These are phyloP conservation scores for Hesperophylax magnus DNA, from an alignment of 1,140 invertebrate genomes.

Conservation along the genomic window DNA sequence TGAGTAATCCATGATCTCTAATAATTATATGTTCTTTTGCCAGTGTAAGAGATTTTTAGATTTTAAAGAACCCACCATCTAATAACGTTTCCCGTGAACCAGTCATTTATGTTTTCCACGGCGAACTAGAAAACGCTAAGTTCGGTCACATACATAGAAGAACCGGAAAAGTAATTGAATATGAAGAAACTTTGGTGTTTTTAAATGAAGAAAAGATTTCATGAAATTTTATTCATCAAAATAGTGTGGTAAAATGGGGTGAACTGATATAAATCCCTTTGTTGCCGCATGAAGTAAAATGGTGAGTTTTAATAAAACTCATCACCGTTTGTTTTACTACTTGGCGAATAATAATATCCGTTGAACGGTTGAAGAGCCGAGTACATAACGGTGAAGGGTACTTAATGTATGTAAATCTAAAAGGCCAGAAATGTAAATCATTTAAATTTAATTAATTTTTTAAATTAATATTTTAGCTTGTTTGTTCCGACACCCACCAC, in stretches of 20 bases:
- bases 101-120: too few species aligned
- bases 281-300: background rate
- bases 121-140: too few species aligned
- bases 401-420: conserved; percentile 28
- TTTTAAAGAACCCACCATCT: too few species aligned
- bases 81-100: too few species aligned
- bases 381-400: background rate
- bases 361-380: conserved; percentile 1
- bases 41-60: too few species aligned
- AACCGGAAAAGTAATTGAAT: too few species aligned
- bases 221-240: too few species aligned
- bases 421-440: conserved; percentile 24
- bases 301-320: background rate
- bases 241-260: background rate
- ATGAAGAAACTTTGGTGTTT: too few species aligned
- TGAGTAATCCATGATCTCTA: too few species aligned
- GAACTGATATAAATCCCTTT: background rate
- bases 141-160: too few species aligned
- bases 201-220: too few species aligned
- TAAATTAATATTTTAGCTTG: conserved; percentile 30
- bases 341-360: background rate
- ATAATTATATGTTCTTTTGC: too few species aligned
- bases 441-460: conserved; percentile 36
- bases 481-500: conserved; percentile 19
- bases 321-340: background rate